Percentiles rank a stretch among this genome's conserved stretches.
These are phyloP conservation scores for Takifugu bimaculatus DNA, from an alignment of 2,113 vertebrate genomes.

Conservation along the genomic window DNA sequence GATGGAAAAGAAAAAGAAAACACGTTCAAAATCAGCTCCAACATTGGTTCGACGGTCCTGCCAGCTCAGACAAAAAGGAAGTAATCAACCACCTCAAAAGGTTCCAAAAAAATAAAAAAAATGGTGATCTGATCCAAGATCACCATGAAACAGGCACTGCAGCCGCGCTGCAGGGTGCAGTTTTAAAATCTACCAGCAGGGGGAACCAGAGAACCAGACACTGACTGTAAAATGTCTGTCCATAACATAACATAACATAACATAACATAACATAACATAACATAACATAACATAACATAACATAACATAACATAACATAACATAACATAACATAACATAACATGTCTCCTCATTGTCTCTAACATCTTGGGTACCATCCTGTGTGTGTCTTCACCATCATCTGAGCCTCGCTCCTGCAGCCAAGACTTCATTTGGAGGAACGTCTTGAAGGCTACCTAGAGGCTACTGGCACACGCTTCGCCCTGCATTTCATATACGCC, in stretches of 20 bases:
- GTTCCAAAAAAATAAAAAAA: constrained; percentile 48
- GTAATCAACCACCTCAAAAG: constrained; percentile 54
- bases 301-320: background rate
- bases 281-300: no score
- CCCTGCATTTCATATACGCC: constrained; percentile 50
- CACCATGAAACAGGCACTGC: constrained; percentile 35
- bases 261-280: no score
- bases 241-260: no score
- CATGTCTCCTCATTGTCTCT: background rate
- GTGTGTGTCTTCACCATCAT: constrained; percentile 41
- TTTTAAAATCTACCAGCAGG: constrained; percentile 58
- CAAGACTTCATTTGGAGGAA: constrained; percentile 62
- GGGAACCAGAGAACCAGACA: constrained; percentile 44
- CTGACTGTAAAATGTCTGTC: background rate
- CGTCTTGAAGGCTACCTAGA: constrained; percentile 65
- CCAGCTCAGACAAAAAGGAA: constrained; percentile 43
- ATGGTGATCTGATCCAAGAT: constrained; percentile 53
- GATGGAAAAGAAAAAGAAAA: constrained; percentile 35
- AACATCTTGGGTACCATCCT: constrained; percentile 26
- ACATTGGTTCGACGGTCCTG: constrained; percentile 36
- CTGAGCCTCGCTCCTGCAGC: constrained; percentile 26
- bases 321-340: background rate
- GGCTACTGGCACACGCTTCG: constrained; percentile 59
- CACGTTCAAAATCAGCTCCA: background rate
- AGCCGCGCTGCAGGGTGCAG: background rate